Evolutionary conservation across 2,113 vertebrate genomes (phyloP).

Genomic region (Hyaena hyaena): DNA sequence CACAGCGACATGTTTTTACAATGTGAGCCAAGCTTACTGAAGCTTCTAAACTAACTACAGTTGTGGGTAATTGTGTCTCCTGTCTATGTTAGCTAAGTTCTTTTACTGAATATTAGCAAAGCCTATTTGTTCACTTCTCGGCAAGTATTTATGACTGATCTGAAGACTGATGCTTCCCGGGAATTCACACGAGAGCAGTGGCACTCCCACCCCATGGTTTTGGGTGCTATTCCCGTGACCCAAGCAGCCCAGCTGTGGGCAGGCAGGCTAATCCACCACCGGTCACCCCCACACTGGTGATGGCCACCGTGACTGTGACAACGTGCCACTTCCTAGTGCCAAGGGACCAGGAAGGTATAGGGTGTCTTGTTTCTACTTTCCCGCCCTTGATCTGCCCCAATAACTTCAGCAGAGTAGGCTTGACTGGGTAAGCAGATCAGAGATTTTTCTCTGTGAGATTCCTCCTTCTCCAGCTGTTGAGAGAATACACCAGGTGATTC

Average conservation of each 20-base stretch:
- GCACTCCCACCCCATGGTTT: rapidly evolving
- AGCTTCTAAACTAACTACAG: conserved; percentile 22
- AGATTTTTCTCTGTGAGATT: background rate
- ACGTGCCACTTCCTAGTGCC: background rate
- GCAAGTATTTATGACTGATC: background rate
- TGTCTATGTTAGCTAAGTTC: background rate
- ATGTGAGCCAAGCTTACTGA: background rate
- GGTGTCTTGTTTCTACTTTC: background rate
- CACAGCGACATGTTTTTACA: conserved; percentile 10
- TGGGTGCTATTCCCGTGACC: background rate
- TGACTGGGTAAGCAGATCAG: background rate
- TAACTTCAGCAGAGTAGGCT: background rate
- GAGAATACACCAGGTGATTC: background rate
- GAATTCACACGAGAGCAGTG: background rate
- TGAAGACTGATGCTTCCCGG: background rate
- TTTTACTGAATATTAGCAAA: conserved; percentile 12
- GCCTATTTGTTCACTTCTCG: background rate
- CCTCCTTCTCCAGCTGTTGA: background rate
- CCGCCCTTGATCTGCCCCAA: background rate
- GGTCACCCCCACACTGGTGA: background rate
- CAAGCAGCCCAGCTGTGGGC: background rate
- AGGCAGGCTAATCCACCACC: background rate
- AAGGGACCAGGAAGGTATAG: background rate
- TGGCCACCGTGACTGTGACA: background rate
- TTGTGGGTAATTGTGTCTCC: background rate